Evolutionary conservation across 2,113 vertebrate species (phyloP).

Genomic region (Arothron firmamentum): DNA sequence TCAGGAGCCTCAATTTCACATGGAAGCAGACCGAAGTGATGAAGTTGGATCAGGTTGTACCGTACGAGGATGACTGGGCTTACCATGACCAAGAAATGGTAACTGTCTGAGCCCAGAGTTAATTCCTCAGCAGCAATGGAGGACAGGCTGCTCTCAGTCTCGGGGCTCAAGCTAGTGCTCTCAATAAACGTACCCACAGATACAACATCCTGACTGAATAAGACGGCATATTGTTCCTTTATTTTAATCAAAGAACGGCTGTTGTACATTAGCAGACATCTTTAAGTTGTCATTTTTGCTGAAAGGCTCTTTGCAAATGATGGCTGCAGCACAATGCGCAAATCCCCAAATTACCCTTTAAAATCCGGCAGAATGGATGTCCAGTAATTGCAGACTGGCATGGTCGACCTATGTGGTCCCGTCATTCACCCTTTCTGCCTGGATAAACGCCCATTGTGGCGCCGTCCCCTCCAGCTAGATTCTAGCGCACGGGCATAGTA

Average conservation of each 20-base stretch:
- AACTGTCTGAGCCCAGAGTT: conserved; percentile 56
- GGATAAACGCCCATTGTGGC: conserved; percentile 57
- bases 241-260: conserved; percentile 36
- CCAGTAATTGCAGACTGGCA: conserved; percentile 42
- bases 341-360: conserved; percentile 25
- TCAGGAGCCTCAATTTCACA: conserved; percentile 47
- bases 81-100: conserved; percentile 56
- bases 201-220: conserved; percentile 39
- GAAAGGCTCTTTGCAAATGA: conserved; percentile 13
- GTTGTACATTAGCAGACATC: conserved; percentile 3
- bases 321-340: too few species aligned
- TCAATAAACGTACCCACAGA: conserved; percentile 56
- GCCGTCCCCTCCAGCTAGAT: conserved; percentile 53
- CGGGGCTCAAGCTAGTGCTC: conserved; percentile 47
- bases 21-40: conserved; percentile 34
- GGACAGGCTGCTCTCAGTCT: conserved; percentile 57
- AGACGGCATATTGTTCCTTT: conserved; percentile 43
- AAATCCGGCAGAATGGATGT: conserved; percentile 38
- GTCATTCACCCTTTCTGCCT: conserved; percentile 44
- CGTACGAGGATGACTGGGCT: conserved; percentile 39
- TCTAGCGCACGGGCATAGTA: conserved; percentile 28
- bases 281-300: conserved; percentile 30
- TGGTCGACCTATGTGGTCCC: conserved; percentile 49
- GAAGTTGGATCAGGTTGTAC: conserved; percentile 42
- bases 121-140: conserved; percentile 44